Conservation (phyloP, 2,113 vertebrate species). For the Bos javanicus region DNA sequence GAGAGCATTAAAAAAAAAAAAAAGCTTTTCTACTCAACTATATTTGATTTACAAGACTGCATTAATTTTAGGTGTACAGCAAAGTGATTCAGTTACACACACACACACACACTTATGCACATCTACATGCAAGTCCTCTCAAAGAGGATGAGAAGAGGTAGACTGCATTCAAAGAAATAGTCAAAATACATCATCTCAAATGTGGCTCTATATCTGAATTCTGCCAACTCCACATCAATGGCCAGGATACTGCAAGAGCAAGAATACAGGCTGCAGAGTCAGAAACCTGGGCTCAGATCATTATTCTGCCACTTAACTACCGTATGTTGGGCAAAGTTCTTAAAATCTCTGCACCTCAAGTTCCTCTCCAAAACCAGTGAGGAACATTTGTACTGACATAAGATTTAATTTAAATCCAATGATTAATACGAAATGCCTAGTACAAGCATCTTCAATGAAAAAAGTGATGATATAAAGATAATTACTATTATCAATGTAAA, state of each 20-base stretch:
- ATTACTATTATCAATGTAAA: neutral
- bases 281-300: neutral
- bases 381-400: neutral
- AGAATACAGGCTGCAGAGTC: neutral
- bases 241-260: neutral
- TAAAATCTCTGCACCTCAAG: neutral
- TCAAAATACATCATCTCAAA: neutral
- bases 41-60: neutral
- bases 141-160: neutral
- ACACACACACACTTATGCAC: fast-evolving
- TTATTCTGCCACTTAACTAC: neutral
- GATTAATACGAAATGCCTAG: neutral
- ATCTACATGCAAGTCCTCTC: neutral
- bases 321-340: neutral
- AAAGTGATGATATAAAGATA: neutral
- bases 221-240: neutral
- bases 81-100: neutral
- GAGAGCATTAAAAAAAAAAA: neutral
- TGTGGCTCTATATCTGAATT: neutral
- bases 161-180: neutral
- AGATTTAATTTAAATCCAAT: neutral
- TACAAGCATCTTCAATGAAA: neutral
- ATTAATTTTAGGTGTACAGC: neutral
- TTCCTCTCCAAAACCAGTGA: neutral
- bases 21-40: neutral